phyloP scores from a whole-genome alignment of 53 echinoderm and acorn worm species.

The Antedon mediterranea region DNA sequence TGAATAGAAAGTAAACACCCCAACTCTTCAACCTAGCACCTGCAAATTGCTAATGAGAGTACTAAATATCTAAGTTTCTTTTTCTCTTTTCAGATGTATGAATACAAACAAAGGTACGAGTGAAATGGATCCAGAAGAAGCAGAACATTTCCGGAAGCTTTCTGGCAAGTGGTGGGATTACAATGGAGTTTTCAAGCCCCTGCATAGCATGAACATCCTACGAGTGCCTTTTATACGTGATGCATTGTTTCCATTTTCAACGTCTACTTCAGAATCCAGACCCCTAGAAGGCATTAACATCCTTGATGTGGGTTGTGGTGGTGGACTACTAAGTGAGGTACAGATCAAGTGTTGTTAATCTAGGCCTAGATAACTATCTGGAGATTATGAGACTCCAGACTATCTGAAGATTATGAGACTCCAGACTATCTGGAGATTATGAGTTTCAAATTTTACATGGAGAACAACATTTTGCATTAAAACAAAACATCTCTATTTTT shows the following conservation, averaged over 20 bases:
- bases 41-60: too few species aligned
- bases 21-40: too few species aligned
- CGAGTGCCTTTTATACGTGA: constrained; percentile 84
- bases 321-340: constrained; percentile 83
- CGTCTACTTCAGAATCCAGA: background rate
- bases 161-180: constrained; percentile 51
- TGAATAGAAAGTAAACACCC: too few species aligned
- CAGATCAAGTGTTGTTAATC: too few species aligned
- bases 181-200: constrained; percentile 55
- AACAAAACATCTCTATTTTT: background rate
- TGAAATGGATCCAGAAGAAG: constrained; percentile 46
- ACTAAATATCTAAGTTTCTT: too few species aligned
- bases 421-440: too few species aligned
- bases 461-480: background rate
- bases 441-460: too few species aligned
- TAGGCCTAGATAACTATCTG: too few species aligned
- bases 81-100: too few species aligned
- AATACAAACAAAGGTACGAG: background rate
- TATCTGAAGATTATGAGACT: too few species aligned
- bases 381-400: too few species aligned
- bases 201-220: constrained; percentile 61
- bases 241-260: constrained; percentile 12
- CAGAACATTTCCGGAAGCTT: constrained; percentile 44
- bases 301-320: constrained; percentile 93
- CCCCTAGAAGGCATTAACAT: constrained; percentile 53